These are phyloP conservation scores for Neodiprion pinetum DNA, from an alignment of 1,140 invertebrate species.

Conservation along the genomic window DNA sequence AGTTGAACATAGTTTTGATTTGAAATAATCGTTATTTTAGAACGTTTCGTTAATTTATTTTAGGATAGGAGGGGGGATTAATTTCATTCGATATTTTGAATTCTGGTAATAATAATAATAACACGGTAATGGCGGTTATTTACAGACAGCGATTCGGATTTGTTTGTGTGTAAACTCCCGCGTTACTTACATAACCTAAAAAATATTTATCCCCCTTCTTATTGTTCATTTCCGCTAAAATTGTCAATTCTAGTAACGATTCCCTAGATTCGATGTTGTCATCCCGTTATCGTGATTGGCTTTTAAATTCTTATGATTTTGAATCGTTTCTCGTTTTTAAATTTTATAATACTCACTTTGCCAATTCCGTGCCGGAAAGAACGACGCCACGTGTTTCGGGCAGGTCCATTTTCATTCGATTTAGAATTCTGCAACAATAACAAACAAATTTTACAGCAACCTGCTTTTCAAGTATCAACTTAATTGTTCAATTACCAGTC, in stretches of 20 bases:
- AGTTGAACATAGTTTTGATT: not conserved
- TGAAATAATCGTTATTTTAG: not conserved
- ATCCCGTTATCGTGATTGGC: no score
- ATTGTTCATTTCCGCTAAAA: no score
- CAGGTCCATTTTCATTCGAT: conserved; percentile 37
- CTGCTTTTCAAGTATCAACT: not conserved
- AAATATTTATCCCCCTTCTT: no score
- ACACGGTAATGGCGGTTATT: not conserved
- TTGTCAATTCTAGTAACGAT: no score
- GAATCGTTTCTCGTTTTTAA: not conserved
- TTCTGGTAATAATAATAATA: no score
- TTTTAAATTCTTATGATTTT: no score
- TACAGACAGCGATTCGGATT: not conserved
- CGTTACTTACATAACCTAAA: no score
- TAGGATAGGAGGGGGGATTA: not conserved
- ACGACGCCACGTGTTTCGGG: conserved; percentile 43
- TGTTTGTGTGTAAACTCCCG: not conserved
- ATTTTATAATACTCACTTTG: conserved; percentile 44
- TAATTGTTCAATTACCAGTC: no score
- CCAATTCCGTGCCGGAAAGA: conserved; percentile 48
- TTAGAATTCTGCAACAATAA: not conserved
- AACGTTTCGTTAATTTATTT: not conserved
- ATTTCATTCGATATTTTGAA: no score
- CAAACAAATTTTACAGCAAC: not conserved
- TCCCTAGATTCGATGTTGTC: no score